Evolutionary conservation across 1,140 invertebrate genomes (phyloP).

Genomic region (Saccostrea glomerata): DNA sequence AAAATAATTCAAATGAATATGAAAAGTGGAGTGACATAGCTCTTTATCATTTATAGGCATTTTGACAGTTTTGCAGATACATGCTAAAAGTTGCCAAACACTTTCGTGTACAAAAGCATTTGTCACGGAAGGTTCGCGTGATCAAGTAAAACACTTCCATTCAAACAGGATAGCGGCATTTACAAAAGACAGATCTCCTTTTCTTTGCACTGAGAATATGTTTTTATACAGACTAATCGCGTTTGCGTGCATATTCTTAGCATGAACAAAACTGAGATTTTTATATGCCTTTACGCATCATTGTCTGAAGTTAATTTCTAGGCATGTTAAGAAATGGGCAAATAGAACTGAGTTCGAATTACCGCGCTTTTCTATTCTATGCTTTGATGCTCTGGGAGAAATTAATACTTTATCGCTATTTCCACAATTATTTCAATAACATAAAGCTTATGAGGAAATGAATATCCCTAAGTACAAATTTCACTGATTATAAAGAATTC

Average conservation of each 20-base stretch:
- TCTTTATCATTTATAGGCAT: too few relatives aligned
- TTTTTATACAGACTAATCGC: neutral
- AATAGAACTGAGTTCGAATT: neutral
- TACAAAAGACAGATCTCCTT: neutral
- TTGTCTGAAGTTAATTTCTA: neutral
- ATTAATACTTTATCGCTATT: conserved; percentile 14
- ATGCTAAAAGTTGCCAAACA: neutral
- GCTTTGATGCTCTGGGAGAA: neutral
- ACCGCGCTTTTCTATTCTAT: neutral
- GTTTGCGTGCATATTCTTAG: neutral
- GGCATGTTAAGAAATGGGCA: neutral
- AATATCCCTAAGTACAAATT: neutral
- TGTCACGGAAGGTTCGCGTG: neutral
- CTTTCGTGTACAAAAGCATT: conserved; percentile 4
- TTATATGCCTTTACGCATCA: neutral
- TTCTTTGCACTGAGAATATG: neutral
- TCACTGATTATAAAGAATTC: neutral
- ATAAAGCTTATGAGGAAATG: neutral
- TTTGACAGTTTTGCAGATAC: too few relatives aligned
- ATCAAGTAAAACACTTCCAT: neutral
- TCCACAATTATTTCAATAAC: neutral
- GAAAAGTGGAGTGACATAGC: too few relatives aligned
- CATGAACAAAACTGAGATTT: neutral
- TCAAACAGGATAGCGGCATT: neutral
- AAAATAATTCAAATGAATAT: too few relatives aligned